These are phyloP conservation scores for Hemicordylus capensis DNA, from an alignment of 2,113 vertebrate genomes.

Conservation along the genomic window DNA sequence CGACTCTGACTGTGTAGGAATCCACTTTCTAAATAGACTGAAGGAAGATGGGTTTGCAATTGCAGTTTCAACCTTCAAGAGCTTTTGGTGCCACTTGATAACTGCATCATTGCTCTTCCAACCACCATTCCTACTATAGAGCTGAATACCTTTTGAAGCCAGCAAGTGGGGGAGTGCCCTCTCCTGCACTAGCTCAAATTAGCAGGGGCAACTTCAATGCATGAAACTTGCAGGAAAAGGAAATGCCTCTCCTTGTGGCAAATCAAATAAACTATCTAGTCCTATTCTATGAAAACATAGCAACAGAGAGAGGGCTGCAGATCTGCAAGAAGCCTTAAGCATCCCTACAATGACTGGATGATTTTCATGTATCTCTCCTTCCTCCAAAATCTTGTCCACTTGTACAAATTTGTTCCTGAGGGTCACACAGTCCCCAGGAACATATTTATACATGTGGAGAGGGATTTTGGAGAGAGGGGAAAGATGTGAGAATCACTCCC, in stretches of 20 bases:
- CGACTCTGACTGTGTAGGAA: background rate
- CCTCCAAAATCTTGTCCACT: no score
- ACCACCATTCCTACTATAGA: background rate
- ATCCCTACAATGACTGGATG: no score
- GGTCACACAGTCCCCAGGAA: no score
- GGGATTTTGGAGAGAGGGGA: no score
- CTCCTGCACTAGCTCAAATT: background rate
- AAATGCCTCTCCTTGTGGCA: background rate
- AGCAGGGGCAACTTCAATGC: background rate
- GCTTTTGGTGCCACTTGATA: background rate
- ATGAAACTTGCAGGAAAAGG: background rate
- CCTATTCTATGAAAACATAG: background rate
- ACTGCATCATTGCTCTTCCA: background rate
- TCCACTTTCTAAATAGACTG: background rate
- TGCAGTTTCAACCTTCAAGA: background rate
- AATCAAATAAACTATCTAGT: background rate
- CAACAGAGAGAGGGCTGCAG: no score
- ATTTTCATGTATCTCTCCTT: no score
- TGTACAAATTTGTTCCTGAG: no score
- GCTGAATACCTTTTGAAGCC: background rate
- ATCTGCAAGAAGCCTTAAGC: no score
- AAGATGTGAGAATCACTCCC: no score
- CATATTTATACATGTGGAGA: no score
- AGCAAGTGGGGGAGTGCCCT: background rate
- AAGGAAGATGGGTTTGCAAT: background rate